Evolutionary conservation across 2,113 vertebrate species (phyloP).

Genomic region (Oreotrochilus melanogaster): DNA sequence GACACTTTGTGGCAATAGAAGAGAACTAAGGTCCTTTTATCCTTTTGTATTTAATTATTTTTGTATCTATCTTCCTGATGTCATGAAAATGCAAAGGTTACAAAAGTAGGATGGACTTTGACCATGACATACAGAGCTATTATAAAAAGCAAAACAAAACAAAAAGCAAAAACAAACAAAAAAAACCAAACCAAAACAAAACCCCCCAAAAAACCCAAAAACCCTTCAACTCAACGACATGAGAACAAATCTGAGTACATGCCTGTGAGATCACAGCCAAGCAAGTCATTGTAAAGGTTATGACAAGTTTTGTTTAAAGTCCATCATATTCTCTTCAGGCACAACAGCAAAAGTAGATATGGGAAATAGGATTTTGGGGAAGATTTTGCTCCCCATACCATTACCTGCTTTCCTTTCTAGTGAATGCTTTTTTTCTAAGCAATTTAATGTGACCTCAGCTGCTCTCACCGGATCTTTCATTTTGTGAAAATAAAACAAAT

Average conservation of each 20-base stretch:
- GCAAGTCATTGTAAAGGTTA: neutral
- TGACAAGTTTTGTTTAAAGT: neutral
- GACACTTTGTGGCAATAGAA: slow-evolving; percentile 59
- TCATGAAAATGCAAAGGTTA: neutral
- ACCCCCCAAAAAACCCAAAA: neutral
- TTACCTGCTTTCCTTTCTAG: neutral
- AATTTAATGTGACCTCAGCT: neutral
- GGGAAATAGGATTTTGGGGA: neutral
- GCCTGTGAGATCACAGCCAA: neutral
- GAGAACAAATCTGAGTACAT: neutral
- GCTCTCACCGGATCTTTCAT: neutral
- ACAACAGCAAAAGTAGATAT: neutral
- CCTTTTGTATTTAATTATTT: neutral
- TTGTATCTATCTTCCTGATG: neutral
- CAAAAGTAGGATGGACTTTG: neutral
- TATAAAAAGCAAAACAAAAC: neutral
- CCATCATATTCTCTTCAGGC: neutral
- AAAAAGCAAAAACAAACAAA: no score
- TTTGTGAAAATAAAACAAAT: neutral
- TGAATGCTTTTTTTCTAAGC: neutral
- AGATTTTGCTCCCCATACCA: neutral
- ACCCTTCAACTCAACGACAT: neutral
- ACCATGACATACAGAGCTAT: neutral
- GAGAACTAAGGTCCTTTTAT: slow-evolving; percentile 37
- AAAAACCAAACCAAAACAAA: no score